Evolutionary conservation across 2,113 vertebrate genomes (phyloP).

Genomic region (Upupa epops): DNA sequence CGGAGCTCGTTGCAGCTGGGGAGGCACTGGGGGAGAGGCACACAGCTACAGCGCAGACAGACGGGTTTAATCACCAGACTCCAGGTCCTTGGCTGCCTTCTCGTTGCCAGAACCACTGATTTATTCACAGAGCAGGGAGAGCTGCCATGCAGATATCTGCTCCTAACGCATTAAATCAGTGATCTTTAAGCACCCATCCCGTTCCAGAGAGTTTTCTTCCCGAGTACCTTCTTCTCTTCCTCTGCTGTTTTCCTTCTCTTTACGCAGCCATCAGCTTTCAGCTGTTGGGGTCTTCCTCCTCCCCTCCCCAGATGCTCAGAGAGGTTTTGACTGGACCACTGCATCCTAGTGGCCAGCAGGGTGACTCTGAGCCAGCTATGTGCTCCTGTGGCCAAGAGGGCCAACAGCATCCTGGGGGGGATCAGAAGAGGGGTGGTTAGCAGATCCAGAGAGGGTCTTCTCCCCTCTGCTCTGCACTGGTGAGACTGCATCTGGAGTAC

Average conservation of each 20-base stretch:
- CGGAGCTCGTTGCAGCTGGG: neutral
- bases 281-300: neutral
- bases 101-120: neutral
- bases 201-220: neutral
- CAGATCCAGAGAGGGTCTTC: no score
- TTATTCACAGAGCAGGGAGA: neutral
- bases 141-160: neutral
- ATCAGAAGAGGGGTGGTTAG: no score
- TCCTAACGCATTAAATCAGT: neutral
- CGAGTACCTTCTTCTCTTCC: neutral
- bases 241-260: neutral
- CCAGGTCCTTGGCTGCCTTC: neutral
- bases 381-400: no score
- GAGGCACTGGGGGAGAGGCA: neutral
- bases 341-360: no score
- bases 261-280: neutral
- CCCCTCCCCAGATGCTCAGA: neutral
- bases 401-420: no score
- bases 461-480: no score
- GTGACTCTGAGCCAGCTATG: no score
- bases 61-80: no score
- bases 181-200: neutral
- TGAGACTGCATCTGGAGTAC: no score
- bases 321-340: neutral
- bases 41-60: neutral